Base-by-base conservation (phyloP, 2,888 invertebrate species). In the Onthophagus sagittarius region DNA sequence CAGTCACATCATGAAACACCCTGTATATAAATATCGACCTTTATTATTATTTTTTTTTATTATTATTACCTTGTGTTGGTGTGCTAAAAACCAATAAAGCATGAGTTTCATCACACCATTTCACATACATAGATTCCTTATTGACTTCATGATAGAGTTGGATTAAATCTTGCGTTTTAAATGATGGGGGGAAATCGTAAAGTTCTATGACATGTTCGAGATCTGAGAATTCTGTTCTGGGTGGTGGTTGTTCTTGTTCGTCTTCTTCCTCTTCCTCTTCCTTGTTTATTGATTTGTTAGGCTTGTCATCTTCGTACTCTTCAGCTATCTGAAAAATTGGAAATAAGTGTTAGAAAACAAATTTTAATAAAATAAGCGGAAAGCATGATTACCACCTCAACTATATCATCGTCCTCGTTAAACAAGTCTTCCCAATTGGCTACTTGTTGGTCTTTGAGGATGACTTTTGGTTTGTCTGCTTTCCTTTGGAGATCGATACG, bases 101-200 rank as follows among this genome's bases (percentile, higher is more conserved):
- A 75, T 84, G 84, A n/a, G 85, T 85, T 73, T 85, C 84, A 77
- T 84, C 84, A 15, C 85, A 82, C 85, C 85, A 85, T 78, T 84
- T 84, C 69, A 85, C 79, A 74, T 85, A 85, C 83, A 84, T 84
- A 0, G 83, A 80, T 74, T 85, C 83, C 74, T 82, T 81, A 33
- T 83, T 82, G 14, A 84, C 81, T 64, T 81, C 79, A 74, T 81
- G 82, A 74, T 85, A 85, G 62, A 84, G 79, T 74, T 84, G 84
- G 75, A 85, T 83, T 70, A 85, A 79, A 79, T 85, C 85, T 65
- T 83, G 82, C 5, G 85, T 84, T 76, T 80, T 82, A 62, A 85
- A 82, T n/a, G 81, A 80, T 1, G 84, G 71, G 33, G 85, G 84
- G 77, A 85, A 85, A 78, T 84, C 83, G 76, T 84, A 84, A 23